phyloP scores from a whole-genome alignment of 2,113 vertebrate species.

The Eulacestoma nigropectus region DNA sequence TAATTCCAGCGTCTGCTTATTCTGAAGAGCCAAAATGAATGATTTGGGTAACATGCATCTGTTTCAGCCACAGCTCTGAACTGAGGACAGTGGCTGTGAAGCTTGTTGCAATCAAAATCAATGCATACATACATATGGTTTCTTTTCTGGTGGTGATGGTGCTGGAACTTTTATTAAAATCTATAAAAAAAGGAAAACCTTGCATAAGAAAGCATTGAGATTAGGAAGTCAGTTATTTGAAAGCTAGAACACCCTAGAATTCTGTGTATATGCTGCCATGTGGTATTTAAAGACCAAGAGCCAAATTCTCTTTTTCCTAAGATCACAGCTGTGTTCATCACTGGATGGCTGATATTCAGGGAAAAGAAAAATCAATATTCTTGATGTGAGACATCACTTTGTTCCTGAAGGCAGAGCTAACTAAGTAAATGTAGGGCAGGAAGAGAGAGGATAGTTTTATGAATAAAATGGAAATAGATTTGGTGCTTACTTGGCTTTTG shows the following conservation, averaged over 20 bases:
- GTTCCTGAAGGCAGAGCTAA: neutral
- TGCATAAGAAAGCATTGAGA: neutral
- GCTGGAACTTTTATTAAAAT: neutral
- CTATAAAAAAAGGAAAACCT: neutral
- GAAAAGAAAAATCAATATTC: neutral
- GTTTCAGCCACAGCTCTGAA: neutral
- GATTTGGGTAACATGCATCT: neutral
- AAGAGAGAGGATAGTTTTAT: neutral
- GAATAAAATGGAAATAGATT: neutral
- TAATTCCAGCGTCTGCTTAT: neutral
- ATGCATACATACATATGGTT: neutral
- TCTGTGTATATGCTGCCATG: neutral
- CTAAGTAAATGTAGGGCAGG: neutral
- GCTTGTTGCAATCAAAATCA: neutral
- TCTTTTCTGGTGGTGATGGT: neutral
- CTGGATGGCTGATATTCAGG: neutral
- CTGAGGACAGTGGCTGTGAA: neutral
- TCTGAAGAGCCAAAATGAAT: neutral
- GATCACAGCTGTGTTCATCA: neutral
- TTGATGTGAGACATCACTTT: neutral
- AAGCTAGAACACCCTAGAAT: neutral
- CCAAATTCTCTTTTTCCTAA: neutral
- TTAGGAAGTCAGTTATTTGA: neutral
- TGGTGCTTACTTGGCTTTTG: neutral
- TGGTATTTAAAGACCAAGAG: neutral